Percentiles rank a stretch among this genome's conserved stretches.
These are phyloP conservation scores for Papilio aristodemus DNA, from an alignment of 1,140 invertebrate genomes.

Conservation along the genomic window DNA sequence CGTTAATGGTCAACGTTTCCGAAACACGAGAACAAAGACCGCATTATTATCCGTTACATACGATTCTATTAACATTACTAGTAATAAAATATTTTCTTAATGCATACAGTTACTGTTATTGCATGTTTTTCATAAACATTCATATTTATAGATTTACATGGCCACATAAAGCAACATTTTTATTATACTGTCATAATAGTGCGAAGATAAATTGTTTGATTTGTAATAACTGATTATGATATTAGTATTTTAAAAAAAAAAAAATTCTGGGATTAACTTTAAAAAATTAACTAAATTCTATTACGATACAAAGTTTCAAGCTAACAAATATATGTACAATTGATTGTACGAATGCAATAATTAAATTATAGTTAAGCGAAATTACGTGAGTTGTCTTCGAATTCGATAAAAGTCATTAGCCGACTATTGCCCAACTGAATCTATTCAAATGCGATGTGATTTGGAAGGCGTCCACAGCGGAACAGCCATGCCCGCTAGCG, in stretches of 20 bases:
- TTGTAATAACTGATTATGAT: no score
- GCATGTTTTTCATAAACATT: constrained; percentile 9
- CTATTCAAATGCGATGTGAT: constrained; percentile 65
- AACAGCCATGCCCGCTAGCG: constrained; percentile 43
- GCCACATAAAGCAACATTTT: neutral
- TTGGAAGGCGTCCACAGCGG: constrained; percentile 60
- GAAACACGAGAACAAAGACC: constrained; percentile 40
- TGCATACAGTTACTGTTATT: neutral
- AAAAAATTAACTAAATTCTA: no score
- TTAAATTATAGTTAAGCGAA: neutral
- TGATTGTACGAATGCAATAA: neutral
- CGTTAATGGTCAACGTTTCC: constrained; percentile 39
- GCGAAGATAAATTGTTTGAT: neutral
- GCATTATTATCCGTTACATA: constrained; percentile 39
- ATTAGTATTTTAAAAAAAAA: no score
- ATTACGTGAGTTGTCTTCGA: constrained; percentile 8
- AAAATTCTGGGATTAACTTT: no score
- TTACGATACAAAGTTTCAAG: no score
- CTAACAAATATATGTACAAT: no score
- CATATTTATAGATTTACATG: neutral
- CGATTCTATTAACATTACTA: constrained; percentile 19
- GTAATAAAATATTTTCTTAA: constrained; percentile 25
- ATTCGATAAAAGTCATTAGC: constrained; percentile 51
- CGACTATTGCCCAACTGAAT: constrained; percentile 53
- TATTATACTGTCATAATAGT: neutral